Percentiles rank a stretch among this genome's conserved stretches.
Evolutionary conservation across 35 echinoderm and acorn worm species (phyloP).

Genomic region (Strongylocentrotus purpuratus): DNA sequence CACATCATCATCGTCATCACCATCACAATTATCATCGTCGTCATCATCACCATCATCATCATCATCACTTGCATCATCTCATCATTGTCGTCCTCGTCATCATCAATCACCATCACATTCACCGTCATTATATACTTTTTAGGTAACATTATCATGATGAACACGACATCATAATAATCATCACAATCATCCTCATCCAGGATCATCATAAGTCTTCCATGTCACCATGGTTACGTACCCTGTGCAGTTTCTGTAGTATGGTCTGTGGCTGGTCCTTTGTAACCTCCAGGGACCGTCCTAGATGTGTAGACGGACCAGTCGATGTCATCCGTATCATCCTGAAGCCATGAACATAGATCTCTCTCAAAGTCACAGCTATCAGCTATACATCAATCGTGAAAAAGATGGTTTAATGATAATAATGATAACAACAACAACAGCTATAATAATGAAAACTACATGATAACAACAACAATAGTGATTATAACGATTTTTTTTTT

Average conservation of each 20-base stretch:
- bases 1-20: no score
- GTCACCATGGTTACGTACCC: neutral
- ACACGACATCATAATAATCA: no score
- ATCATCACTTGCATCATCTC: neutral
- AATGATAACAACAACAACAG: neutral
- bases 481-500: neutral
- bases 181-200: no score
- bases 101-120: no score
- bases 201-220: no score
- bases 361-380: conserved; percentile 71
- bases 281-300: conserved; percentile 15
- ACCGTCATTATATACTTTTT: no score
- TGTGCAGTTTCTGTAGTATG: conserved; percentile 54
- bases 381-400: neutral
- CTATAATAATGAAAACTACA: neutral
- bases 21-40: no score
- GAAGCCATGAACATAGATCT: conserved; percentile 45
- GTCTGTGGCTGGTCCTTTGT: conserved; percentile 62
- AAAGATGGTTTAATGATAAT: neutral
- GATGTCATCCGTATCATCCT: conserved; percentile 72
- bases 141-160: no score
- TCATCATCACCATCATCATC: neutral
- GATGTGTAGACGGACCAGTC: conserved; percentile 61
- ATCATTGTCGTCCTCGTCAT: neutral
- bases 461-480: no score